Base-by-base conservation (phyloP, 2,797 vertebrate genomes). In the Rhodeus uyekii region DNA sequence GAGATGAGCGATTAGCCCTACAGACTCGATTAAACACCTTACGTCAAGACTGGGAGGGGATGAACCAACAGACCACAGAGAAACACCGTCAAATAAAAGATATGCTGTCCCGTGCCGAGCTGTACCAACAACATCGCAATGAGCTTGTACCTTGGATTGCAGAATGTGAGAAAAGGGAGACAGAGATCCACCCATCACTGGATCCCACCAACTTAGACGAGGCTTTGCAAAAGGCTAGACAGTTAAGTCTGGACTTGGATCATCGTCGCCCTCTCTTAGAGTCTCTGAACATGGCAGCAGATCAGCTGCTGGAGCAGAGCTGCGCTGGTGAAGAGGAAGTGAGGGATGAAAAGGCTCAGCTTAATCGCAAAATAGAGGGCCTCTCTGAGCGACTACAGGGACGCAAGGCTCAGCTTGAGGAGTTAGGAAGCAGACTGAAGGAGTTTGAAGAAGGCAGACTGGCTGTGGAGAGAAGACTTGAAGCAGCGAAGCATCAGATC, bases 391-490 rank as follows among this genome's bases (percentile, higher is more conserved):
- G 92, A 84, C 92, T 99, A n/a, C 96, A 96, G 7, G 88, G 89
- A 84, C 95, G 94, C 89, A 92, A 93, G 0, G 93, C 93, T 71
- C 96, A 95, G 88, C 93, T 99, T 60, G 98, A 99, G 85, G 98
- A 99, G 88, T 96, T 99, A 93, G 92, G 94, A 1, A 91, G 96
- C 76, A 95, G 98, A 74, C 94, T 99, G 82, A 98, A 94, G 87
- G 98, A 99, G 91, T 98, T 99, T 86, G 96, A 98, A 69, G 98
- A 99, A 76, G 97, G 95, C 81, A 92, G 95, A 87, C 97, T 95
- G 90, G 95, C 94, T 73, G 97, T 98, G 22, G 96, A 98, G 91
- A 95, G 97, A 92, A 96, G 96, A 84, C 92, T 99, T 48, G 97
- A 99, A 90, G 96, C 96, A 16, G 96, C 97, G 0, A 96, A 94